Base-by-base conservation (phyloP, 2,888 invertebrate species). In the Andrena dorsata region DNA sequence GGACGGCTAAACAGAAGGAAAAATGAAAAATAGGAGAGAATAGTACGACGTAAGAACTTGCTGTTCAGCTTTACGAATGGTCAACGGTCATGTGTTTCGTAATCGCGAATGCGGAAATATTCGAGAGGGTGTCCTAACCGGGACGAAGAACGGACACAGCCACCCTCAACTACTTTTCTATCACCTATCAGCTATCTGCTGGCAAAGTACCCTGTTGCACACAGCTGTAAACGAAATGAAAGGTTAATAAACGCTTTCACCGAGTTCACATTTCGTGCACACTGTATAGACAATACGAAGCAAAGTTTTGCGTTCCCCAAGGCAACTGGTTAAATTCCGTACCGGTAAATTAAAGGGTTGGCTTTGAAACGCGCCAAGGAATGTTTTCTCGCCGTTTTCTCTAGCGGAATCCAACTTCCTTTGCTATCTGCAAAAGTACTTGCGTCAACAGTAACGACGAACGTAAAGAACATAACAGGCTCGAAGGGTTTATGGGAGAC, bases 91-190 rank as follows among this genome's bases (percentile, higher is more conserved):
- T 49, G n/a, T 47, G 32, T n/a, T 60, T 63, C 49, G 66, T 66
- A 74, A 74, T 66, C 58, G 10, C 28, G 60, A 58, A 60, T n/a
- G n/a, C 10, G 58, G 7, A 58, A 60, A 58, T 58, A 60, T 66
- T 66, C 26, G 41, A 63, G n/a, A 13, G 28, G 20, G 26, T 13
- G 16, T 13, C 16, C n/a, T 10, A n/a, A 26, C 7, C 28, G 10
- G n/a, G 73, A 47, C 56, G 41, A 73, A 73, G 26, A 53, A 41
- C 16, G 20, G 26, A n/a, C n/a, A 30, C n/a, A 41, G 8, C 10
- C 28, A 41, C 16, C 41, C 41, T 16, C 5, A 4, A 16, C 16
- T 16, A 41, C 13, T 41, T 41, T 16, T 41, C 41, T 41, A 16
- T 13, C 41, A 16, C 16, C 41, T 41, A 1, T 13, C 41, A 13